phyloP scores from a whole-genome alignment of 2,797 vertebrate species.

The Trichosurus vulpecula region DNA sequence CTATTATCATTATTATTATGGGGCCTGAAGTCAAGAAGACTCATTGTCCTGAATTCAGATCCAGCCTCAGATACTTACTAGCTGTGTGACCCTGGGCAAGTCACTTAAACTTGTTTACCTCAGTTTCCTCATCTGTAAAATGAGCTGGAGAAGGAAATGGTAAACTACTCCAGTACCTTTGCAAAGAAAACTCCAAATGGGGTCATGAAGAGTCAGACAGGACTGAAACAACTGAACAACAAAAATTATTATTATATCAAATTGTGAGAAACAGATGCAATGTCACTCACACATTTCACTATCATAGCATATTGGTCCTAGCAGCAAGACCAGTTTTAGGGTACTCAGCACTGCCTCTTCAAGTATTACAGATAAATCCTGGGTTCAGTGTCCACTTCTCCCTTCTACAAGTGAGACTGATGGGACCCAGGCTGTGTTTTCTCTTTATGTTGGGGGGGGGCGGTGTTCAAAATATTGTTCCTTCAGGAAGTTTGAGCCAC shows the following conservation, averaged over 20 bases:
- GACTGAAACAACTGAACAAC: not conserved
- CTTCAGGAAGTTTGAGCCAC: not conserved
- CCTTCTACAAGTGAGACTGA: slow-evolving; percentile 6
- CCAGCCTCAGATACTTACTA: not conserved
- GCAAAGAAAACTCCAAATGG: not conserved
- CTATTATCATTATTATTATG: not conserved
- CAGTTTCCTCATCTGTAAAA: not conserved
- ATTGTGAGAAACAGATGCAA: slow-evolving; percentile 6
- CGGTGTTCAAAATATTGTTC: not conserved
- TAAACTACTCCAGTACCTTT: not conserved
- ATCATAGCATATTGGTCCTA: slow-evolving; percentile 17
- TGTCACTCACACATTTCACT: slow-evolving; percentile 23
- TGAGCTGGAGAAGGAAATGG: not conserved
- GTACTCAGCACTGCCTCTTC: slow-evolving; percentile 27
- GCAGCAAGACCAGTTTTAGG: slow-evolving; percentile 1
- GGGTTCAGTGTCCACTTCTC: slow-evolving; percentile 48
- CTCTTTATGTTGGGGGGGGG: not conserved
- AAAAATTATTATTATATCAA: not conserved
- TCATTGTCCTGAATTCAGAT: not conserved
- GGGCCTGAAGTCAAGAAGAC: not conserved
- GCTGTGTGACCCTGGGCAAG: not conserved
- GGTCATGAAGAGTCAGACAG: not conserved
- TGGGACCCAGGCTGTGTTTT: slow-evolving; percentile 31
- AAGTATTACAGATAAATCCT: slow-evolving; percentile 42
- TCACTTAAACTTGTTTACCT: not conserved